phyloP scores from a whole-genome alignment of 2,888 invertebrate species.

The Tetragnatha montana region DNA sequence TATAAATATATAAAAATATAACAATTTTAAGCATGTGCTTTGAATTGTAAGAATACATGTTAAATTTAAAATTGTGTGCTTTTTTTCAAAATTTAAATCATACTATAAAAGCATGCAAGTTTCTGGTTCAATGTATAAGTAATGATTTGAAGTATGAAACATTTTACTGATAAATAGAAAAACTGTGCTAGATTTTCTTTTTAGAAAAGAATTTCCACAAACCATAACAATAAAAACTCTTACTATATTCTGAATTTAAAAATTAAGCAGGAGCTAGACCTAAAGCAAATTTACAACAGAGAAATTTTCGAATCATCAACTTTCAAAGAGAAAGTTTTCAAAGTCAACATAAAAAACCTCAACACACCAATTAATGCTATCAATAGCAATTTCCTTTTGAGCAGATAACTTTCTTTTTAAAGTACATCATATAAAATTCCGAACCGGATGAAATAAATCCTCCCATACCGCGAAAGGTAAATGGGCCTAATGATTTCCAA shows the following conservation, averaged over 20 bases:
- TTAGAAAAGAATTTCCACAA: background rate
- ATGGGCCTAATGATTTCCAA: conserved; percentile 33
- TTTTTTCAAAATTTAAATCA: background rate
- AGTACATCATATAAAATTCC: conserved; percentile 40
- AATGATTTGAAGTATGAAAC: background rate
- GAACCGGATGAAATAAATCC: background rate
- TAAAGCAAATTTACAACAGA: conserved; percentile 11
- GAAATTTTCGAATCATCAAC: conserved; percentile 7
- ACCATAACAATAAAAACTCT: background rate
- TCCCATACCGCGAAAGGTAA: background rate
- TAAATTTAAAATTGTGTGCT: background rate
- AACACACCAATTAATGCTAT: conserved; percentile 15
- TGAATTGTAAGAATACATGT: background rate
- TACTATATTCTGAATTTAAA: background rate
- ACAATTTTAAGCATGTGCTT: background rate
- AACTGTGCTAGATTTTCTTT: background rate
- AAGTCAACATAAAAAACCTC: conserved; percentile 13
- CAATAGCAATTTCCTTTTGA: conserved; percentile 37
- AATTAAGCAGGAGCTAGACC: background rate
- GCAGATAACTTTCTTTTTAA: conserved; percentile 22
- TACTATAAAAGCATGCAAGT: background rate
- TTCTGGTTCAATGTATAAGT: background rate
- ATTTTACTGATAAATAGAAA: background rate
- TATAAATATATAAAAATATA: background rate
- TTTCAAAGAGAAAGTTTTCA: background rate